phyloP scores from a whole-genome alignment of 2,888 invertebrate genomes.

The Oligia latruncula region DNA sequence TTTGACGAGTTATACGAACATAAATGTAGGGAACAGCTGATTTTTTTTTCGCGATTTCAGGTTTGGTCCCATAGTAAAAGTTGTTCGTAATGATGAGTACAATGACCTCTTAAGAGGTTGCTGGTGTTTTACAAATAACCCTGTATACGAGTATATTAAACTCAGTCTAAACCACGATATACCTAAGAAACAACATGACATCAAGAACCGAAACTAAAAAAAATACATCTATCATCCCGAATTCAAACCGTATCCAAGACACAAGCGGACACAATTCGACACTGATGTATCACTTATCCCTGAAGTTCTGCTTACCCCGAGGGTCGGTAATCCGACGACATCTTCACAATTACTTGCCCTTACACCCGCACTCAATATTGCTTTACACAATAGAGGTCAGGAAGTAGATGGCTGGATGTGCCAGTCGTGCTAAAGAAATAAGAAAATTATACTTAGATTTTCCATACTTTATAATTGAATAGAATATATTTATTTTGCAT shows the following conservation, averaged over 20 bases:
- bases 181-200: background rate
- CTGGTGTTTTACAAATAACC: too few relatives aligned
- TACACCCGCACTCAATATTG: conserved; percentile 86
- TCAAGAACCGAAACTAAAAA: conserved; percentile 41
- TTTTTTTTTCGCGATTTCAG: too few relatives aligned
- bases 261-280: conserved; percentile 77
- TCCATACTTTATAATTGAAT: background rate
- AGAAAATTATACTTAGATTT: background rate
- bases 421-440: background rate
- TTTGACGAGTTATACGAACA: too few relatives aligned
- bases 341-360: conserved; percentile 87
- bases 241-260: conserved; percentile 55
- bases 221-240: conserved; percentile 56
- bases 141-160: too few relatives aligned
- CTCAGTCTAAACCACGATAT: background rate
- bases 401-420: conserved; percentile 48
- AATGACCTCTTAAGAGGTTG: too few relatives aligned
- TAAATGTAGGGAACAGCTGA: too few relatives aligned
- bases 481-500: background rate
- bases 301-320: conserved; percentile 64
- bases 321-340: conserved; percentile 82
- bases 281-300: conserved; percentile 86
- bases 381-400: conserved; percentile 75
- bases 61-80: too few relatives aligned
- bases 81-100: too few relatives aligned